Conservation (phyloP, 2,888 invertebrate species). For the Laspeyria flexula region DNA sequence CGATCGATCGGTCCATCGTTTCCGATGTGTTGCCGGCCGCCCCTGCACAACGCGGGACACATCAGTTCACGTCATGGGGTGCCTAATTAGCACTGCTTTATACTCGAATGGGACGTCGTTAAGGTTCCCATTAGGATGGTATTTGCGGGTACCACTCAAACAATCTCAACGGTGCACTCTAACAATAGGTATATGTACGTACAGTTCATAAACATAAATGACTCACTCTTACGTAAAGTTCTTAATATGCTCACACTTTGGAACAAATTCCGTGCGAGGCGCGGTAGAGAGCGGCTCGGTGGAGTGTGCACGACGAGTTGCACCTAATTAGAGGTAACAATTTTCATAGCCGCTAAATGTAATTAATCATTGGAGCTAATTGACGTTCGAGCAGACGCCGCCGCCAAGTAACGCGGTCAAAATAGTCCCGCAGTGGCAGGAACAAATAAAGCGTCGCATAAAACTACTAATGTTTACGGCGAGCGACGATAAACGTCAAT, state of each 20-base stretch:
- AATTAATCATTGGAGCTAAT: constrained; percentile 44
- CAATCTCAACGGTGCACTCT: constrained; percentile 31
- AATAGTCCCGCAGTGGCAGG: constrained; percentile 16
- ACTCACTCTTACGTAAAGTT: constrained; percentile 26
- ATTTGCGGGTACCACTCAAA: constrained; percentile 35
- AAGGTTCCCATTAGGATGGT: constrained; percentile 48
- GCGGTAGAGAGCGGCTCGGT: constrained; percentile 9
- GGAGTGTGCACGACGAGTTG: neutral
- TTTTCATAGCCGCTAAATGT: constrained; percentile 35
- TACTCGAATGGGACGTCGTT: constrained; percentile 55
- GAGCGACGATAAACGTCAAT: constrained; percentile 54
- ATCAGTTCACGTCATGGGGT: constrained; percentile 35
- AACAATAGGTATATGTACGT: constrained; percentile 28
- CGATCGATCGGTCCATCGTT: constrained; percentile 34
- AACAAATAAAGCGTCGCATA: constrained; percentile 43
- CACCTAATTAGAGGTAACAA: constrained; percentile 31
- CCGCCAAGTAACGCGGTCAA: constrained; percentile 1
- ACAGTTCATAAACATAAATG: constrained; percentile 32
- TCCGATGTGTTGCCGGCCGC: constrained; percentile 16
- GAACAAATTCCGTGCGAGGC: constrained; percentile 12
- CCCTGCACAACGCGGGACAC: constrained; percentile 19
- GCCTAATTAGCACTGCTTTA: constrained; percentile 59
- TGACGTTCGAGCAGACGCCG: constrained; percentile 18
- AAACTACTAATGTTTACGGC: constrained; percentile 48
- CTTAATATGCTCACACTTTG: constrained; percentile 10